Conservation (phyloP, 2,113 vertebrate species). For the Microcebus lehilahytsara region DNA sequence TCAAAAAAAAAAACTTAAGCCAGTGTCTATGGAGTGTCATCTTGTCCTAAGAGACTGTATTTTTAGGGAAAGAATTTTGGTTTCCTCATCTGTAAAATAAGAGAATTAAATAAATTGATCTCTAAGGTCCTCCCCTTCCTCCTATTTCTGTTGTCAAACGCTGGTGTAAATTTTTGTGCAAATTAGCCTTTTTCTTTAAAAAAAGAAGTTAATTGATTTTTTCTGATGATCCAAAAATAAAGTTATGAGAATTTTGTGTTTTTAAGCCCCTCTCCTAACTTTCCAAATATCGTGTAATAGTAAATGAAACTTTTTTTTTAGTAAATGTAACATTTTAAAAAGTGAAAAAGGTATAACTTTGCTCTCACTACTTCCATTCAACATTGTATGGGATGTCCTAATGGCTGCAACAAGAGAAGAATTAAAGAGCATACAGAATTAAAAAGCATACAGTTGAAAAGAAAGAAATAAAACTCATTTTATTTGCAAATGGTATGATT, state of each 20-base stretch:
- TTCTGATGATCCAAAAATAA: background rate
- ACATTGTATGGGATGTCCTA: background rate
- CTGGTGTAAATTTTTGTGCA: background rate
- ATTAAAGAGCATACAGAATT: background rate
- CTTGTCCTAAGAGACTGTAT: too few species aligned
- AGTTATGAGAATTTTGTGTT: background rate
- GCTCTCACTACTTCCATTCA: background rate
- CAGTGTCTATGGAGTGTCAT: too few species aligned
- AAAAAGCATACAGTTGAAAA: background rate
- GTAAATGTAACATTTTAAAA: background rate
- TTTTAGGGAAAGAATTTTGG: too few species aligned
- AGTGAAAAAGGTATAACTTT: background rate
- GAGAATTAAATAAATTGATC: background rate
- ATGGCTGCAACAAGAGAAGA: background rate
- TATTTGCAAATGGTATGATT: background rate
- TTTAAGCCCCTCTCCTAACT: background rate
- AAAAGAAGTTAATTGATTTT: background rate
- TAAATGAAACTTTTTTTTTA: background rate
- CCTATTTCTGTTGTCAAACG: background rate
- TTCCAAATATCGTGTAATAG: background rate
- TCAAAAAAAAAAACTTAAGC: too few species aligned
- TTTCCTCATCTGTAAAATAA: background rate
- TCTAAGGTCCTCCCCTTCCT: background rate
- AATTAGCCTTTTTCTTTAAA: background rate
- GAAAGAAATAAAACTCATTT: background rate